Conservation (phyloP, 2,888 invertebrate genomes). For the Peribatodes rhomboidaria region DNA sequence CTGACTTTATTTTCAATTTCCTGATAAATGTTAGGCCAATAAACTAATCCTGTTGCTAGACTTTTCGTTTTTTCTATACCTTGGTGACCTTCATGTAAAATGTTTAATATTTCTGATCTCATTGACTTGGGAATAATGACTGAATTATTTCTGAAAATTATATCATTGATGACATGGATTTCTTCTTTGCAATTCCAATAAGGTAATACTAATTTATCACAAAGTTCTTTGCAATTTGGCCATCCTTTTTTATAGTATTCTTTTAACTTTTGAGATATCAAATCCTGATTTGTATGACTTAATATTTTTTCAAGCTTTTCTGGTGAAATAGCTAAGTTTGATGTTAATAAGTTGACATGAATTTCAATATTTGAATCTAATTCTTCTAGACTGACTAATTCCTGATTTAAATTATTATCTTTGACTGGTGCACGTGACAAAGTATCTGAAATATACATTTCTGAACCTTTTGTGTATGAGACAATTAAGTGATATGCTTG, state of each 20-base stretch:
- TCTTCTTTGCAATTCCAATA: conserved; percentile 29
- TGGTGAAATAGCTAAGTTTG: conserved; percentile 19
- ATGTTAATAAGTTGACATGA: conserved; percentile 6
- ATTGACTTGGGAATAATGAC: not conserved
- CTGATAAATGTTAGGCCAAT: conserved; percentile 36
- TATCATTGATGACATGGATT: conserved; percentile 22
- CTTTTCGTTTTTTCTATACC: not conserved
- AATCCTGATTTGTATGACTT: conserved; percentile 6
- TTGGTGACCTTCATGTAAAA: not conserved
- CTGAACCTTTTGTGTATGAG: conserved; percentile 30
- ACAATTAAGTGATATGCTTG: conserved; percentile 37
- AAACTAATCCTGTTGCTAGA: conserved; percentile 26
- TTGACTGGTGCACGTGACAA: conserved; percentile 14
- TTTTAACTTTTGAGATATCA: not conserved
- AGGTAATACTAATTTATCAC: conserved; percentile 17
- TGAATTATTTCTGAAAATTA: conserved; percentile 24
- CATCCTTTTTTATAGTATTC: conserved; percentile 32
- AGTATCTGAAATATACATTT: conserved; percentile 23
- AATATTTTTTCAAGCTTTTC: conserved; percentile 1
- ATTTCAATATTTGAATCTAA: conserved; percentile 8
- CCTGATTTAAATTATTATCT: conserved; percentile 5
- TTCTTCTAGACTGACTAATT: conserved; percentile 23
- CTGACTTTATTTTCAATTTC: conserved; percentile 24
- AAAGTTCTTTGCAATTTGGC: conserved; percentile 24
- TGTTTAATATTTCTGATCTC: not conserved